Conservation (phyloP, 1,140 invertebrate genomes). For the Trichonephila inaurata region DNA sequence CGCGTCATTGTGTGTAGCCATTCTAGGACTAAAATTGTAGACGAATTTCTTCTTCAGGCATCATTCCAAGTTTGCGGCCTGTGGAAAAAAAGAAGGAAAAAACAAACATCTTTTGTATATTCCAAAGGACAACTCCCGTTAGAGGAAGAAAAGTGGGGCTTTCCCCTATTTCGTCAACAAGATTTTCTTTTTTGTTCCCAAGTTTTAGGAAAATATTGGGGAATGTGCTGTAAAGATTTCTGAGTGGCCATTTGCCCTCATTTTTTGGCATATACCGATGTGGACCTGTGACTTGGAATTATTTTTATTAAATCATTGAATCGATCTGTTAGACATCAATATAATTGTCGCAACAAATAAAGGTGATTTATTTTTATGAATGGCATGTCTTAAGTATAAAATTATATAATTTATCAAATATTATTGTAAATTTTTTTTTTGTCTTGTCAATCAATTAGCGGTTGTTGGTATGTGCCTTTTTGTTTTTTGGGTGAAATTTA, state of each 20-base stretch:
- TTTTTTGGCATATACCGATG: too few relatives aligned
- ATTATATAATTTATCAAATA: background rate
- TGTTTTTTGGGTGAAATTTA: background rate
- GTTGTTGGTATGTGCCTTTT: background rate
- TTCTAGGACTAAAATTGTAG: background rate
- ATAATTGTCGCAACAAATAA: background rate
- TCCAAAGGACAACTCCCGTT: constrained; percentile 46
- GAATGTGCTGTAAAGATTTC: too few relatives aligned
- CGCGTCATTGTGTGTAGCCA: constrained; percentile 14
- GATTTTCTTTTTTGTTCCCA: too few relatives aligned
- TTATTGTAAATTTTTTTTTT: background rate
- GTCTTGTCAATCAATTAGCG: background rate
- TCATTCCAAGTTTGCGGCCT: constrained; percentile 59
- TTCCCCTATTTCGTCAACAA: background rate
- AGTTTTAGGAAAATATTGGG: too few relatives aligned
- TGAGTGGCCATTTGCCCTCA: too few relatives aligned
- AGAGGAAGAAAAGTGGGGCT: background rate
- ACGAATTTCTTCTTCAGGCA: constrained; percentile 29
- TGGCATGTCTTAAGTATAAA: background rate
- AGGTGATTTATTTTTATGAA: background rate
- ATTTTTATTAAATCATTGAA: constrained; percentile 12
- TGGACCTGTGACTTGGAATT: background rate
- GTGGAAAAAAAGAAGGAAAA: background rate
- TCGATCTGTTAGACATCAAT: background rate
- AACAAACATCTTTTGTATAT: constrained; percentile 25